Conservation (phyloP, 2,797 vertebrate species). For the Pristis pectinata region DNA sequence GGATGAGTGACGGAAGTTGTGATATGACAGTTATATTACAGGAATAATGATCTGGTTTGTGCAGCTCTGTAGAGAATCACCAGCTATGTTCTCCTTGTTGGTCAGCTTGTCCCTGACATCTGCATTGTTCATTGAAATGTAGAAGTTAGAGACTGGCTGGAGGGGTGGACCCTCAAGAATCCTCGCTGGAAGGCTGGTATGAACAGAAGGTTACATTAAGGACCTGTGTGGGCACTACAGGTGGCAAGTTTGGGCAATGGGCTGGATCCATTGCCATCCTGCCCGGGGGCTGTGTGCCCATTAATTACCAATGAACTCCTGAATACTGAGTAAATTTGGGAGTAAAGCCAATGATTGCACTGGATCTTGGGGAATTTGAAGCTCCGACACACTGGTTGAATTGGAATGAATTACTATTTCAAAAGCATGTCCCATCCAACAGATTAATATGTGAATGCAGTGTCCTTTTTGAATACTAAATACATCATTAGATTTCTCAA, state of each 20-base stretch:
- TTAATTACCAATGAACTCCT: background rate
- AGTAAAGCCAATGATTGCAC: background rate
- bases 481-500: background rate
- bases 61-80: no score
- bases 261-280: background rate
- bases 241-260: background rate
- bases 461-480: conserved; percentile 4
- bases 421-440: background rate
- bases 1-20: background rate
- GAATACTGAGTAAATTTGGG: background rate
- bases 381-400: background rate
- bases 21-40: background rate
- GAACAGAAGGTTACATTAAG: no score
- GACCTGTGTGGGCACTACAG: background rate
- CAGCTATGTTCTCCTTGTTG: no score
- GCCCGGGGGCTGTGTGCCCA: background rate
- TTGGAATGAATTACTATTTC: background rate
- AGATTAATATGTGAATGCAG: background rate
- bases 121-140: no score
- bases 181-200: no score
- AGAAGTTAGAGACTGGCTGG: no score
- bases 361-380: background rate
- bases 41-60: background rate
- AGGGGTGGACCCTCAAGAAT: no score
- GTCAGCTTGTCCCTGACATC: no score